Conservation (phyloP, 1,140 invertebrate species). For the Tribolium castaneum region DNA sequence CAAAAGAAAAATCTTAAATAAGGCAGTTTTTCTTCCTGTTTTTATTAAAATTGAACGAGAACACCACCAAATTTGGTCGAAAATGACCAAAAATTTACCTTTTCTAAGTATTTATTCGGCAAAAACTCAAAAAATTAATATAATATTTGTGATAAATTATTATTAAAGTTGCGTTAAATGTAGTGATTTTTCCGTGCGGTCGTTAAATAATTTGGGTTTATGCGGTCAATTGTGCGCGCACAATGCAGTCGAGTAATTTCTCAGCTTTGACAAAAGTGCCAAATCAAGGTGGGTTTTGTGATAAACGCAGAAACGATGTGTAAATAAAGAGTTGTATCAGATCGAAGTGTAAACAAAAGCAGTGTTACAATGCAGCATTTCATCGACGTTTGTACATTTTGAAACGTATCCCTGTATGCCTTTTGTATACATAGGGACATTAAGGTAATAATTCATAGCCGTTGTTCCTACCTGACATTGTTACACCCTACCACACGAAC, state of each 20-base stretch:
- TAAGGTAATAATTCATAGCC: conserved; percentile 19
- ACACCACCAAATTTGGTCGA: no score
- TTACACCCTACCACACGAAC: background rate
- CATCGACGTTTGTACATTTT: conserved; percentile 22
- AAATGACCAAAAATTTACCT: no score
- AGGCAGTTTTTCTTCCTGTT: no score
- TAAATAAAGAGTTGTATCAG: conserved; percentile 22
- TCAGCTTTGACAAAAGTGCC: conserved; percentile 15
- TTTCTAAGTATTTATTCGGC: no score
- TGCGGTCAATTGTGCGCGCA: background rate
- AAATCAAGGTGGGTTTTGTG: conserved; percentile 1
- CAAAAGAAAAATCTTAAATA: no score
- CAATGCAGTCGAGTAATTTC: background rate
- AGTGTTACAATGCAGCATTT: conserved; percentile 8
- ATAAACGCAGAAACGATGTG: conserved; percentile 9
- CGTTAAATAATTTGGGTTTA: background rate
- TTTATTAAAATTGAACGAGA: no score
- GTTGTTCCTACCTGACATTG: conserved; percentile 25
- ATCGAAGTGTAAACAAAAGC: conserved; percentile 19
- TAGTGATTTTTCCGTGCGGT: no score
- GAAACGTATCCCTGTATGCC: conserved; percentile 25
- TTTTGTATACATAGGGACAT: conserved; percentile 15
- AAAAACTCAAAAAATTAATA: no score
- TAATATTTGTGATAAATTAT: no score
- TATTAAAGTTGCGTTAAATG: no score